phyloP scores from a whole-genome alignment of 2,113 vertebrate genomes.

The Ciconia stormi region DNA sequence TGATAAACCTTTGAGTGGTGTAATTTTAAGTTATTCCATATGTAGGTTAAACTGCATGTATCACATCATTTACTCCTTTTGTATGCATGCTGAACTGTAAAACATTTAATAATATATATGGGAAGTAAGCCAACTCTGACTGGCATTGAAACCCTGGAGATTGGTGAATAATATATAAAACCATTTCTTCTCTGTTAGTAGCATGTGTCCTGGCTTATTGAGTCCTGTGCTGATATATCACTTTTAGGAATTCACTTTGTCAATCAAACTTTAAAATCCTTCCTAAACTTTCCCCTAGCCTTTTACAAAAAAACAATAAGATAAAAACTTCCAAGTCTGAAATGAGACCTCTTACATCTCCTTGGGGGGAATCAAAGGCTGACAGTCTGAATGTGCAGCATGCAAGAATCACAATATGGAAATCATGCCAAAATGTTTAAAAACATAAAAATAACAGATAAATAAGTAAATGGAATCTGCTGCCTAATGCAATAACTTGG shows the following conservation, averaged over 20 bases:
- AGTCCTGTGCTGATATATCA: slow-evolving; percentile 23
- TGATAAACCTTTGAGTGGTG: neutral
- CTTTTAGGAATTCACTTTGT: slow-evolving; percentile 63
- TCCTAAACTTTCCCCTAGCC: slow-evolving; percentile 12
- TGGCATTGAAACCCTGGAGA: slow-evolving; percentile 57
- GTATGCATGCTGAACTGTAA: slow-evolving; percentile 63
- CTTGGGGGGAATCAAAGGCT: slow-evolving; percentile 62
- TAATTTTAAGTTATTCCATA: slow-evolving; percentile 46
- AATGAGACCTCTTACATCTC: slow-evolving; percentile 36
- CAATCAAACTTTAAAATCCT: slow-evolving; percentile 56
- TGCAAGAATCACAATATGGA: slow-evolving; percentile 60
- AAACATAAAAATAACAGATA: slow-evolving; percentile 62
- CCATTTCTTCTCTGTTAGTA: slow-evolving; percentile 58
- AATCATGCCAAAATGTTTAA: slow-evolving; percentile 62
- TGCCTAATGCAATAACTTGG: slow-evolving; percentile 60
- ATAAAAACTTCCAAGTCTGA: slow-evolving; percentile 40
- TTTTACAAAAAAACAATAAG: slow-evolving; percentile 13
- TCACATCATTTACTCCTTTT: slow-evolving; percentile 60
- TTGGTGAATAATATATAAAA: slow-evolving; percentile 66
- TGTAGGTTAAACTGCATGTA: slow-evolving; percentile 46
- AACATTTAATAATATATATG: slow-evolving; percentile 73
- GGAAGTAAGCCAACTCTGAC: slow-evolving; percentile 49
- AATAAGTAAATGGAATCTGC: slow-evolving; percentile 67
- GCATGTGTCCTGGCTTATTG: slow-evolving; percentile 19
- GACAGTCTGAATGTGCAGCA: slow-evolving; percentile 54